Evolutionary conservation across 92 coral and sea anemone genomes (phyloP).

Genomic region (Parazoanthus swiftii): DNA sequence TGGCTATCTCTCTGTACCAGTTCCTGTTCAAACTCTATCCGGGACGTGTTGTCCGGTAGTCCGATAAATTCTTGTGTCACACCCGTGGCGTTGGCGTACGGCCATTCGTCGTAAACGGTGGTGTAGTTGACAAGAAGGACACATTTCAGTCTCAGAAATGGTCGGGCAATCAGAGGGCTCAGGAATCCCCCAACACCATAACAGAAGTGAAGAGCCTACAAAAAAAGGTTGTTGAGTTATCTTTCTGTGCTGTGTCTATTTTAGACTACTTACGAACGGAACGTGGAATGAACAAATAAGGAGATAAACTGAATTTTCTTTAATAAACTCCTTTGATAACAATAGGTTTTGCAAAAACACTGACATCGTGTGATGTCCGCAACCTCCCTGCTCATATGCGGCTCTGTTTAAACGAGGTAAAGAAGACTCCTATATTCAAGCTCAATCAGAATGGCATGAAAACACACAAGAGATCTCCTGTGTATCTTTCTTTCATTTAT

Average conservation of each 20-base stretch:
- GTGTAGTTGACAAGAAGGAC: slow-evolving; percentile 84
- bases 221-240: neutral
- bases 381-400: too few relatives aligned
- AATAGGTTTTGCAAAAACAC: too few relatives aligned
- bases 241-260: neutral
- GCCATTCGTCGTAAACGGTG: slow-evolving; percentile 89
- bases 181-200: slow-evolving; percentile 85
- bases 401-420: too few relatives aligned
- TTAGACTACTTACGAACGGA: neutral
- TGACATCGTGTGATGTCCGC: too few relatives aligned
- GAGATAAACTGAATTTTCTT: too few relatives aligned
- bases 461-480: neutral
- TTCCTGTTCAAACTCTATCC: slow-evolving; percentile 76
- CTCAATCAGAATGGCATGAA: too few relatives aligned
- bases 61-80: slow-evolving; percentile 43
- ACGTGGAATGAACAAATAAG: too few relatives aligned
- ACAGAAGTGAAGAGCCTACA: slow-evolving; percentile 80
- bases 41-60: slow-evolving; percentile 72
- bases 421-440: too few relatives aligned
- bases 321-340: too few relatives aligned
- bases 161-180: slow-evolving; percentile 85
- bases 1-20: slow-evolving; percentile 81
- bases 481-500: neutral
- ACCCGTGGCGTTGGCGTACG: slow-evolving; percentile 75
- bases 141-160: slow-evolving; percentile 76